Evolutionary conservation across 2,113 vertebrate genomes (phyloP).

Genomic region (Arenaria interpres): DNA sequence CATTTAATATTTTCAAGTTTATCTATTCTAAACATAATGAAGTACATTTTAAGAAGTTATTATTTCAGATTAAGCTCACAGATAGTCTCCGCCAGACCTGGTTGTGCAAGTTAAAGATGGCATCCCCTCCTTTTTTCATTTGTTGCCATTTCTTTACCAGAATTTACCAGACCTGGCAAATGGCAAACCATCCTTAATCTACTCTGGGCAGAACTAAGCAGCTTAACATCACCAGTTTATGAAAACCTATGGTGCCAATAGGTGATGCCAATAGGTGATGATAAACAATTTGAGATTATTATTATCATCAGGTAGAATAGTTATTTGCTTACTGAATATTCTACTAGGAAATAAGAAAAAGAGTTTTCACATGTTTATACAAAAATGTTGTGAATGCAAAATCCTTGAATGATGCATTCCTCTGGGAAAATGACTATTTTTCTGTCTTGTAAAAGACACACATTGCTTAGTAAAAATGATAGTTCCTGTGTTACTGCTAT

Average conservation of each 20-base stretch:
- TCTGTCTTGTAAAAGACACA: neutral
- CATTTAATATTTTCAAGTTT: neutral
- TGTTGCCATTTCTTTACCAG: neutral
- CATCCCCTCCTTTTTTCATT: neutral
- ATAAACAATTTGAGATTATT: neutral
- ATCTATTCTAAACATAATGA: neutral
- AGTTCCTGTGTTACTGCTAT: neutral
- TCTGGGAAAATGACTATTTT: neutral
- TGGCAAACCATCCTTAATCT: neutral
- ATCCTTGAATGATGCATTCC: neutral
- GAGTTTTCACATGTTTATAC: neutral
- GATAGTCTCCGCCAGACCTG: neutral
- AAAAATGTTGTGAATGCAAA: neutral
- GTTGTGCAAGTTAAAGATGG: neutral
- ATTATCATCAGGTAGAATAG: neutral
- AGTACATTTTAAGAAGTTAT: neutral
- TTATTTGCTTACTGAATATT: neutral
- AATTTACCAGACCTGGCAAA: neutral
- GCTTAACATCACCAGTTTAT: neutral
- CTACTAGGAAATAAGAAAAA: neutral
- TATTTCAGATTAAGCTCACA: neutral
- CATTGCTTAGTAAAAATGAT: neutral
- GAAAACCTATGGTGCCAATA: neutral
- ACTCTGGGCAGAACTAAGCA: neutral
- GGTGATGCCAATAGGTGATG: neutral